Evolutionary conservation across 1,140 invertebrate genomes (phyloP).

Genomic region (Oppia nitens): DNA sequence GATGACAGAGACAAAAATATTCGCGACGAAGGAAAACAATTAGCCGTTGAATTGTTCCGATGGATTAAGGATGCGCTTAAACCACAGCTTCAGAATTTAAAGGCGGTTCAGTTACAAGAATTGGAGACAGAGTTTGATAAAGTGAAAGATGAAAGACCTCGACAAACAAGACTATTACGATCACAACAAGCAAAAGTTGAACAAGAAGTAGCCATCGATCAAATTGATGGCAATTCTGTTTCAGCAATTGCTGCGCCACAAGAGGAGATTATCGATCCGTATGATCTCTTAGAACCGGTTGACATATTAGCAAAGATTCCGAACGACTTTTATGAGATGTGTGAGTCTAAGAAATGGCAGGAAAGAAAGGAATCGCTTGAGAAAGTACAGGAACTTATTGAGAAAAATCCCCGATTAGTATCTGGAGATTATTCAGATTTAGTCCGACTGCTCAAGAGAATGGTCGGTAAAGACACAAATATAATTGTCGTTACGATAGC

Average conservation of each 20-base stretch:
- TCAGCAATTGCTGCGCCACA: slow-evolving; percentile 18
- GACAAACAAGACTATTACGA: slow-evolving; percentile 58
- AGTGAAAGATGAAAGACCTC: slow-evolving; percentile 44
- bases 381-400: slow-evolving; percentile 48
- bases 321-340: slow-evolving; percentile 76
- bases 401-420: slow-evolving; percentile 65
- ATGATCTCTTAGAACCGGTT: slow-evolving; percentile 73
- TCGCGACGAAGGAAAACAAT: slow-evolving; percentile 68
- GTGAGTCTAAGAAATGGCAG: slow-evolving; percentile 95
- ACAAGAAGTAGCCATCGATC: slow-evolving; percentile 32
- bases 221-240: slow-evolving; percentile 33
- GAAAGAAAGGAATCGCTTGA: slow-evolving; percentile 83
- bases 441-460: slow-evolving; percentile 71
- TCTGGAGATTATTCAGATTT: slow-evolving; percentile 82
- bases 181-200: slow-evolving; percentile 71
- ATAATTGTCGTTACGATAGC: slow-evolving; percentile 78
- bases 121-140: slow-evolving; percentile 74
- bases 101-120: slow-evolving; percentile 70
- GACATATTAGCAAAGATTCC: slow-evolving; percentile 81
- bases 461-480: slow-evolving; percentile 78
- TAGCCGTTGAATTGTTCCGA: slow-evolving; percentile 77
- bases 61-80: slow-evolving; percentile 77
- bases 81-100: slow-evolving; percentile 63
- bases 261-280: slow-evolving; percentile 54
- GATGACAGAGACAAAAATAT: slow-evolving; percentile 83